Evolutionary conservation across 2,113 vertebrate species (phyloP).

Genomic region (Phalacrocorax aristotelis): DNA sequence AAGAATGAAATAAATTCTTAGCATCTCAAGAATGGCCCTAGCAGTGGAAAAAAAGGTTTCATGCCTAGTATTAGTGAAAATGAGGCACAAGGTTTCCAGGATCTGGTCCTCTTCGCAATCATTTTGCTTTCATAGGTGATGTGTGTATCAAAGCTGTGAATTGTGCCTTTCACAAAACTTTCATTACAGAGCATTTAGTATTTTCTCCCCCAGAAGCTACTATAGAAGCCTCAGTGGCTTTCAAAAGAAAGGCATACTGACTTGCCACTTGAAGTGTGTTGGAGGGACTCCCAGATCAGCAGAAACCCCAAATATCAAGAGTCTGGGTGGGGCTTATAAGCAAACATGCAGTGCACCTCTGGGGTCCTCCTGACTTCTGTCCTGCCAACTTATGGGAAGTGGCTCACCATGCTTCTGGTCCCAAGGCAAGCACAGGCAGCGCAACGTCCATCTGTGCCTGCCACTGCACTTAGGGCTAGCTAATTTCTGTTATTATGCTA

Average conservation of each 20-base stretch:
- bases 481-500: neutral
- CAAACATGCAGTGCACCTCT: fast-evolving
- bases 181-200: neutral
- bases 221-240: neutral
- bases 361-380: neutral
- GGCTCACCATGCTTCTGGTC: neutral
- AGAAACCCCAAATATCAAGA: neutral
- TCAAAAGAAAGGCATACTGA: neutral
- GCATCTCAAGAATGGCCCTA: neutral
- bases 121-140: neutral
- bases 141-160: neutral
- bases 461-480: fast-evolving
- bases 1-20: neutral
- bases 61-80: neutral
- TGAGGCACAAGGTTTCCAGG: neutral
- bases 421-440: neutral
- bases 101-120: neutral
- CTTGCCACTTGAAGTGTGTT: neutral
- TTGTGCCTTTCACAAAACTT: neutral
- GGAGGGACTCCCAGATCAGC: neutral
- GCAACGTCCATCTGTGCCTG: fast-evolving
- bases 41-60: neutral
- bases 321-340: neutral
- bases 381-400: fast-evolving
- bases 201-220: neutral